Evolutionary conservation across 2,113 vertebrate genomes (phyloP), one percentile per base, ranked within the genome.

Genomic region (Chinchilla lanigera): DNA sequence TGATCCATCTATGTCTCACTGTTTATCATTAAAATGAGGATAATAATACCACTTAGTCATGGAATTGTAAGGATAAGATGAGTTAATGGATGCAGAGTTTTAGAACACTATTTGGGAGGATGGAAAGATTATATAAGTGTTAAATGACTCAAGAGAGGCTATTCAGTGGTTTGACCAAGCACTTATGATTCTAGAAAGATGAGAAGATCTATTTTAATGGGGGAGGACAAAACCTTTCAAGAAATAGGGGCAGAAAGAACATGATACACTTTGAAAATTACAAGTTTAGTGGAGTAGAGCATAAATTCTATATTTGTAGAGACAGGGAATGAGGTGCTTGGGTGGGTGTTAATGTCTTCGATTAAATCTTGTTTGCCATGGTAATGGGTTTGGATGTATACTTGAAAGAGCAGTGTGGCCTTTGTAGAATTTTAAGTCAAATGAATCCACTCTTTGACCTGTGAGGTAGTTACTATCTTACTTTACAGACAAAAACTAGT

Each of bases 41-140:
- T 95, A 89, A 94, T 83, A 93, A 56, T 90, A 93, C 75, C 11
- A 86, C 16, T 54, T 10, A 94, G 44, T 24, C 41, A 52, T 77
- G 56, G 47, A 84, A 92, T 73, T 75, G 19, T 65, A 92, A n/a
- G 56, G 44, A 71, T 87, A 88, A 90, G 83, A 95, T 69, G 60
- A 90, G 33, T 87, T 92, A 80, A 94, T 92, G 47, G 28, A 75
- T 80, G 38, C 85, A 44, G n/a, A 90, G 63, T 96, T 96, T 90
- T 75, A 94, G 54, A 93, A 93, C 28, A 84, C 26, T 81, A 81
- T 71, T 38, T 95, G 35, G 81, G 3, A 44, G 28, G 56, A 56
- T 71, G 60, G 33, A 85, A 92, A 44, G 2, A 3, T 86, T 94
- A 92, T 30, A 41, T 78, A 92, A 83, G 73, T 80, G 8, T 96